These are phyloP conservation scores for Doryteuthis pealeii DNA, from an alignment of 1,140 invertebrate species.

Conservation along the genomic window DNA sequence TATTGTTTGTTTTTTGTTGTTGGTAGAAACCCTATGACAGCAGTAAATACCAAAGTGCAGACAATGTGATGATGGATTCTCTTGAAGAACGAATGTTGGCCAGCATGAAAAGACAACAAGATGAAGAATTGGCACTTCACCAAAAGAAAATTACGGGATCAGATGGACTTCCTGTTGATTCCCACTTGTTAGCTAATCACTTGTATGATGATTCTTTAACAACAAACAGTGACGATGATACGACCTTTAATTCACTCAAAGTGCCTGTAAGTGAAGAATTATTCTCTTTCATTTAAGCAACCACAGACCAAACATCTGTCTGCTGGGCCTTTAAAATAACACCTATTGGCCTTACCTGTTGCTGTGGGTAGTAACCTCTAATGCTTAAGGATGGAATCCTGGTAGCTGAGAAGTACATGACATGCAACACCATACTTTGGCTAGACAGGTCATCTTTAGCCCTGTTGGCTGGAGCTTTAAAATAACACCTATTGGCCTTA, in stretches of 20 bases:
- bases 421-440: no score
- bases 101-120: constrained; percentile 44
- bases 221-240: constrained; percentile 47
- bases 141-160: background rate
- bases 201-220: constrained; percentile 41
- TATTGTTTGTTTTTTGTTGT: no score
- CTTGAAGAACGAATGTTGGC: constrained; percentile 49
- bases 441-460: no score
- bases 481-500: no score
- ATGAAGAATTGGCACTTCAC: constrained; percentile 34
- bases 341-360: no score
- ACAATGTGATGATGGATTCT: constrained; percentile 41
- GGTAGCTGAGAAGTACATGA: no score
- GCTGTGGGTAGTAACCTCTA: no score
- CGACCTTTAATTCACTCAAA: constrained; percentile 48
- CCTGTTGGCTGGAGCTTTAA: no score
- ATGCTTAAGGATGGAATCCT: no score
- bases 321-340: no score
- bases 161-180: constrained; percentile 5
- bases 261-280: constrained; percentile 41
- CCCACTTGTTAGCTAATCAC: constrained; percentile 19
- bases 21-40: constrained; percentile 42
- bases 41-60: constrained; percentile 46
- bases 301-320: no score
- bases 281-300: no score